Conservation (phyloP, 2,888 invertebrate species). For the Dynastes grantii region DNA sequence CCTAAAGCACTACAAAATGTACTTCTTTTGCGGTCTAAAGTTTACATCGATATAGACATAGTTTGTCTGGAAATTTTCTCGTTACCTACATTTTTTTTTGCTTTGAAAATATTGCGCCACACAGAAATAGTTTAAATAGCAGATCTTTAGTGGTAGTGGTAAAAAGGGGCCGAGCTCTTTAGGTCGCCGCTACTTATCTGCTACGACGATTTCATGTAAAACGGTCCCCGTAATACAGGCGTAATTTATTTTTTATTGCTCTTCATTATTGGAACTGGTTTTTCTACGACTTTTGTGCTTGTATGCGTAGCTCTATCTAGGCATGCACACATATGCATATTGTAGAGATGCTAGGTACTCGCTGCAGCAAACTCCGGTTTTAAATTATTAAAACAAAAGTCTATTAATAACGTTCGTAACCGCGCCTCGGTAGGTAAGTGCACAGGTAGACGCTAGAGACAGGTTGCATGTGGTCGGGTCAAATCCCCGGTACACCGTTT, state of each 20-base stretch:
- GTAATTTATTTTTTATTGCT: conserved; percentile 42
- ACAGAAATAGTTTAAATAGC: neutral
- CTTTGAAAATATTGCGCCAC: too few species aligned
- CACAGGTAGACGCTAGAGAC: neutral
- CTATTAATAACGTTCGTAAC: conserved; percentile 24
- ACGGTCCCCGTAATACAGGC: conserved; percentile 24
- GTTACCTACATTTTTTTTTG: too few species aligned
- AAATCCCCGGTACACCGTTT: conserved; percentile 3
- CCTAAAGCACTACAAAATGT: too few species aligned
- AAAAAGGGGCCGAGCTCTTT: conserved; percentile 10
- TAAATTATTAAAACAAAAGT: conserved; percentile 37
- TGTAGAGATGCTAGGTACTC: neutral
- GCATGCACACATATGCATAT: neutral
- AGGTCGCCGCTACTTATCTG: conserved; percentile 17
- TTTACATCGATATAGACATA: too few species aligned
- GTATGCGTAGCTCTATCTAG: neutral
- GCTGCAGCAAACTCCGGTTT: conserved; percentile 37
- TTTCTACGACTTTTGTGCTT: conserved; percentile 3
- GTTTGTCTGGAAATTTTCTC: too few species aligned
- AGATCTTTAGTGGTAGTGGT: conserved; percentile 4
- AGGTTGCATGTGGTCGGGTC: conserved; percentile 14
- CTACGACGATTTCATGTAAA: conserved; percentile 33
- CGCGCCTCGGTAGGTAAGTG: neutral
- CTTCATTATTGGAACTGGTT: conserved; percentile 38
- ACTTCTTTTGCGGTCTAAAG: too few species aligned